phyloP scores from a whole-genome alignment of 2,888 invertebrate genomes.

The Ctena decussata region DNA sequence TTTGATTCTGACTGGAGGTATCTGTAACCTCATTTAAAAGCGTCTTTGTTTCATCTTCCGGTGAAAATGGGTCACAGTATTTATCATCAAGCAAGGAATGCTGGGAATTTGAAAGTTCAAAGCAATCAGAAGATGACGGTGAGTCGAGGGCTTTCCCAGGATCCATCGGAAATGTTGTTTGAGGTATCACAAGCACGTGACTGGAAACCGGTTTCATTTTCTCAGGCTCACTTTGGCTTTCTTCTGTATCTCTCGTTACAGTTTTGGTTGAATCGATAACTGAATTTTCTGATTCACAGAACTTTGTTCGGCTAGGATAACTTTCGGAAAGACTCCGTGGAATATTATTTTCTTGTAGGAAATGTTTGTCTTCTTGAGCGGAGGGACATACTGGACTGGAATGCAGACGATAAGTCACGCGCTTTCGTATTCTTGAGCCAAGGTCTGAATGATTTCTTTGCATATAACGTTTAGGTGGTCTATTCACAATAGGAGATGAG shows the following conservation, averaged over 20 bases:
- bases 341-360: constrained; percentile 33
- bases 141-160: background rate
- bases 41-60: background rate
- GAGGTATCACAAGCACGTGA: background rate
- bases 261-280: background rate
- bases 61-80: background rate
- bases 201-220: background rate
- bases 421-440: constrained; percentile 93
- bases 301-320: background rate
- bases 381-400: constrained; percentile 45
- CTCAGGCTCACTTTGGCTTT: background rate
- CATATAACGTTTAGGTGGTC: constrained; percentile 82
- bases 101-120: background rate
- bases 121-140: background rate
- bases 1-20: background rate
- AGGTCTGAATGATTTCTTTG: constrained; percentile 91
- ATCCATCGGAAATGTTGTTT: background rate
- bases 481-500: constrained; percentile 89
- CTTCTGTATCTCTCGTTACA: background rate
- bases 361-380: constrained; percentile 13
- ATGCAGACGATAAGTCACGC: constrained; percentile 92
- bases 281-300: background rate
- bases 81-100: background rate
- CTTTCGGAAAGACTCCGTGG: constrained; percentile 10
- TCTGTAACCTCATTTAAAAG: background rate